Evolutionary conservation across 2,888 invertebrate species (phyloP).

Genomic region (Trachelus troglodyta): DNA sequence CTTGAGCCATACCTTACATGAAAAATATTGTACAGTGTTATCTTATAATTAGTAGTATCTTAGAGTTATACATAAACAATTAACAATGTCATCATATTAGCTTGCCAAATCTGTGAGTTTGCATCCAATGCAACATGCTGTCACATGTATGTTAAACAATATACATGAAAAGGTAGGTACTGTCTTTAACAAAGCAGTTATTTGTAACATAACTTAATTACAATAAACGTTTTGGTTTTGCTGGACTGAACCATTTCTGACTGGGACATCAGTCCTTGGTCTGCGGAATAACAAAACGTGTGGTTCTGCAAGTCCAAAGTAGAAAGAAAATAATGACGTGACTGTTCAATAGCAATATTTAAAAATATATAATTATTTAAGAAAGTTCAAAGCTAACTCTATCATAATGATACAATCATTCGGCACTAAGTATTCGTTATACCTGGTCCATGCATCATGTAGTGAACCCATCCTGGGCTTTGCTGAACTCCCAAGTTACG

Average conservation of each 20-base stretch:
- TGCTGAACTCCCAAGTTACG: slow-evolving; percentile 94
- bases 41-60: background rate
- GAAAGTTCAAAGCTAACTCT: slow-evolving; percentile 2
- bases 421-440: slow-evolving; percentile 17
- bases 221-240: slow-evolving; percentile 22
- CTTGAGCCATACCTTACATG: background rate
- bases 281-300: slow-evolving; percentile 87
- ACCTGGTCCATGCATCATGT: slow-evolving; percentile 90
- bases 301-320: slow-evolving; percentile 72
- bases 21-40: background rate
- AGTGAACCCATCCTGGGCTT: slow-evolving; percentile 91
- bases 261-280: slow-evolving; percentile 58
- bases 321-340: background rate
- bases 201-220: slow-evolving; percentile 12
- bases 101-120: background rate
- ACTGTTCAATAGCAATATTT: background rate
- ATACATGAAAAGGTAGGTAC: background rate
- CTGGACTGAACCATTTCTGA: slow-evolving; percentile 16
- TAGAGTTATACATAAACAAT: background rate
- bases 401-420: background rate
- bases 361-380: background rate
- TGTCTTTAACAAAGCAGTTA: background rate
- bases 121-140: background rate
- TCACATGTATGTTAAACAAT: background rate
- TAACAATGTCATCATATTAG: background rate